These are phyloP conservation scores for Temnopleurus reevesii DNA, from an alignment of 53 echinoderm and acorn worm species.

Conservation along the genomic window DNA sequence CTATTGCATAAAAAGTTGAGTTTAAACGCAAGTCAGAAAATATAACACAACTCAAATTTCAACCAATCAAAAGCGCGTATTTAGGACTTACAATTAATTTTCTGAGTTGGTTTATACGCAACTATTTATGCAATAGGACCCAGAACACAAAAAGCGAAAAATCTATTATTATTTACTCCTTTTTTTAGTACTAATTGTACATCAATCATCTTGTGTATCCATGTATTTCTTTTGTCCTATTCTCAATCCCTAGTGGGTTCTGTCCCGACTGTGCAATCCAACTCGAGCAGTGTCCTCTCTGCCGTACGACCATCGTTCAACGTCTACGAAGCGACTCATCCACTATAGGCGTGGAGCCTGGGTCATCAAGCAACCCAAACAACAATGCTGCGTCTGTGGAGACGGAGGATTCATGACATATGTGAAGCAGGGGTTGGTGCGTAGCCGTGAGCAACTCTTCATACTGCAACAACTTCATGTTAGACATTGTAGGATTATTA, in stretches of 20 bases:
- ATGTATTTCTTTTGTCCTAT: background rate
- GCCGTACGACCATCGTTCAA: constrained; percentile 61
- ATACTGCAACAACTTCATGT: constrained; percentile 14
- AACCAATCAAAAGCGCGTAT: too few relatives aligned
- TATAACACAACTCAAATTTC: too few relatives aligned
- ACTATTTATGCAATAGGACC: too few relatives aligned
- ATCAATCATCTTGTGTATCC: too few relatives aligned
- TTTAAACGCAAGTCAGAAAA: too few relatives aligned
- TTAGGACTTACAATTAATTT: too few relatives aligned
- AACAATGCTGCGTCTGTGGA: constrained; percentile 24
- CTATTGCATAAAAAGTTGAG: too few relatives aligned
- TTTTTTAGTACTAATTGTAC: too few relatives aligned
- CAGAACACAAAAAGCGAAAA: too few relatives aligned
- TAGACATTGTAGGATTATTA: background rate
- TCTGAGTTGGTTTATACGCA: too few relatives aligned
- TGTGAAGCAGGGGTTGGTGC: background rate
- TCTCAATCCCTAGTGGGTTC: constrained; percentile 71
- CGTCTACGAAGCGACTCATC: background rate
- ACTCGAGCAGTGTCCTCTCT: constrained; percentile 91
- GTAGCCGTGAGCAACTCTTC: background rate
- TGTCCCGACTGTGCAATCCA: constrained; percentile 93
- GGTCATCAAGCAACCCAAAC: constrained; percentile 42
- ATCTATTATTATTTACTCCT: too few relatives aligned
- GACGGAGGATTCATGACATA: constrained; percentile 31
- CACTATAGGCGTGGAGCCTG: constrained; percentile 36